phyloP scores from a whole-genome alignment of 2,113 vertebrate species.

The Monarcha castaneiventris region DNA sequence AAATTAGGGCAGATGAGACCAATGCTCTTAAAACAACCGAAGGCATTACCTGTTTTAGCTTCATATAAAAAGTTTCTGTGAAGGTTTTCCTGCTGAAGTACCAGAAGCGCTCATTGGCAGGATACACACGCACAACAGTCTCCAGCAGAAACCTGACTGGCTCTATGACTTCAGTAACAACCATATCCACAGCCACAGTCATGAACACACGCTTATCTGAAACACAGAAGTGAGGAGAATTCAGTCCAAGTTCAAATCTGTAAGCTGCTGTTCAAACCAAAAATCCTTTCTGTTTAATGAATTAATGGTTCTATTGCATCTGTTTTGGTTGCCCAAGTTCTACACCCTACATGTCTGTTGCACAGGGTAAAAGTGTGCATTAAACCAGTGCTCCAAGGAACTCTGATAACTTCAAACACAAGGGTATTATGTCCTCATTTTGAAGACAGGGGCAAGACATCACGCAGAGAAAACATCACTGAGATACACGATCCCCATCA shows the following conservation, averaged over 20 bases:
- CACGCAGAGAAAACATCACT: neutral
- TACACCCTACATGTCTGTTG: neutral
- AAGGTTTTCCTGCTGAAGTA: conserved; percentile 98
- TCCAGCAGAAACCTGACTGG: conserved; percentile 94
- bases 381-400: neutral
- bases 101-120: conserved; percentile 95
- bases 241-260: neutral
- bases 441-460: neutral
- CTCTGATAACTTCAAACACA: neutral
- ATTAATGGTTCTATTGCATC: neutral
- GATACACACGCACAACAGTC: conserved; percentile 88
- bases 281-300: neutral
- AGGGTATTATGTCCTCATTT: neutral
- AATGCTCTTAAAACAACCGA: neutral
- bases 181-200: conserved; percentile 96
- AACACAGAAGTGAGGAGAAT: neutral
- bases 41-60: conserved; percentile 87
- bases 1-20: neutral
- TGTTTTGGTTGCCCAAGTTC: neutral
- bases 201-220: conserved; percentile 93
- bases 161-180: conserved; percentile 93
- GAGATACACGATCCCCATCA: accelerated
- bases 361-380: neutral
- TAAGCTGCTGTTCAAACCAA: neutral
- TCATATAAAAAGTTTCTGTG: conserved; percentile 93